Conservation (phyloP, 2,888 invertebrate species). For the Cynaeus angustus region DNA sequence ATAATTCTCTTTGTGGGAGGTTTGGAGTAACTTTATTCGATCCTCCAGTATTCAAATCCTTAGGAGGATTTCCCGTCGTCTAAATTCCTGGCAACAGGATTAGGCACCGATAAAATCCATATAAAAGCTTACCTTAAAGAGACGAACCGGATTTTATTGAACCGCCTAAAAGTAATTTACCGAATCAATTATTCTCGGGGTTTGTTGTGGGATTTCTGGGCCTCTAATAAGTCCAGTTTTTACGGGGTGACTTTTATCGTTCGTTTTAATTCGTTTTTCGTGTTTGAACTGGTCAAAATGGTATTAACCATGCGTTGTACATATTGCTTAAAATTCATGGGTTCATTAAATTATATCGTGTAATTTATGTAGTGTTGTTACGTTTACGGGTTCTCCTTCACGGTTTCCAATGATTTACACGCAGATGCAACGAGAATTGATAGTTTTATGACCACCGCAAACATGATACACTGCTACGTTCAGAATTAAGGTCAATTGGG, state of each 20-base stretch:
- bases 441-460: constrained; percentile 36
- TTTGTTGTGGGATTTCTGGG: constrained; percentile 11
- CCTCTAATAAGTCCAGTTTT: constrained; percentile 21
- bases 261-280: constrained; percentile 39
- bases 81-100: constrained; percentile 43
- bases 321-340: constrained; percentile 51
- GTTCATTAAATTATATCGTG: constrained; percentile 51
- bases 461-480: constrained; percentile 29
- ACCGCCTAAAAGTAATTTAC: constrained; percentile 37
- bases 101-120: constrained; percentile 42
- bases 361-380: constrained; percentile 48
- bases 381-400: constrained; percentile 25
- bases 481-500: constrained; percentile 25
- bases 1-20: constrained; percentile 34
- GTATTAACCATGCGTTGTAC: constrained; percentile 46
- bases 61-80: constrained; percentile 35
- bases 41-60: constrained; percentile 41
- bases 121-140: constrained; percentile 41
- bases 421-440: constrained; percentile 33
- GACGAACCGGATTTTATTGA: constrained; percentile 32
- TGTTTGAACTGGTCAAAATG: constrained; percentile 35
- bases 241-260: constrained; percentile 13
- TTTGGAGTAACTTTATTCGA: constrained; percentile 30
- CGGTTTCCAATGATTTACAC: constrained; percentile 28
- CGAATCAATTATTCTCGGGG: constrained; percentile 35